Base-by-base conservation (phyloP, 2,797 vertebrate species). In the Schizopygopsis malacanthus region DNA sequence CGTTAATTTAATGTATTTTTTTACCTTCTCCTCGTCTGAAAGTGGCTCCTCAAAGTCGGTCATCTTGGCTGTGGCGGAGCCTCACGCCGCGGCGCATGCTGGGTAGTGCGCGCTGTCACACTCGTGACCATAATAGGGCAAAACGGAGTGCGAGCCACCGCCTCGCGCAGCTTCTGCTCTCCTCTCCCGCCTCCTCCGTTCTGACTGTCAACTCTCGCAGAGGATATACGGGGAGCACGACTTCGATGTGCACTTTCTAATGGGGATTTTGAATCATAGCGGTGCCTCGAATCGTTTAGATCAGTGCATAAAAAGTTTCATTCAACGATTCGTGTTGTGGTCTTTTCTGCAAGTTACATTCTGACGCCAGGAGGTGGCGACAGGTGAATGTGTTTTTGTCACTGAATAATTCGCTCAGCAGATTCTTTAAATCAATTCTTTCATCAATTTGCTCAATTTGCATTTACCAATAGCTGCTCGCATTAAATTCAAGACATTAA, bases 21-120 rank as follows among this genome's bases (percentile, higher is more conserved):
- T 90, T 94, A 99, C 98, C 97, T 98, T 99, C 94, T 98, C 97
- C 75, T 98, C 97, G 83, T 98, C 98, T 94, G 97, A 96, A 93
- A 98, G 95, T 92, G 96, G 96, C 85, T 97, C 97, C 92, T 98
- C 97, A 90, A 96, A 96, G 94, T 98, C 97, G 89, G 97, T 98
- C 98, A 99, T 99, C 93, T 98, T 97, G 96, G 95, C 95, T 96
- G 94, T 94, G 93, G 94, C 90, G 94, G 94, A 94, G 94, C 94
- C 95, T 96, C 93, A 93, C 92, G 43, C 80, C 88, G 88, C 88
- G 67, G 83, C 89, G 92, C 94, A 94, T 92, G 91, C 86, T 91
- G 92, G 92, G 90, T 88, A 85, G 43, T 85, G 85, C 84, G 88
- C 45, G 76, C 86, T 89, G 87, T 89, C 90, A 91, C 87, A 87